Conservation (phyloP, 2,797 vertebrate species). For the Chaetophractus vellerosus region DNA sequence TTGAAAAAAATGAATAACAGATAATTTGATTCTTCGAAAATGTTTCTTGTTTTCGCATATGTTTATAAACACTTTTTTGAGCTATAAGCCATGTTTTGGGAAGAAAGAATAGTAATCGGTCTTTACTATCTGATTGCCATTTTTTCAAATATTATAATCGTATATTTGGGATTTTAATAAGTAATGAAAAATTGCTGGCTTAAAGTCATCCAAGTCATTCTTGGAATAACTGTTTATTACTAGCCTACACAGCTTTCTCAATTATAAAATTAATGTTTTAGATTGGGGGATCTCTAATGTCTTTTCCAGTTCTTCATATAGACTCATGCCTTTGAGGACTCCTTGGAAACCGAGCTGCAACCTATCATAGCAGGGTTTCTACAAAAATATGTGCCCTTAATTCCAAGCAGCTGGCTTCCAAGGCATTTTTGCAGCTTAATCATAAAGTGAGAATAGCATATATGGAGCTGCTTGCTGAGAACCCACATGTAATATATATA, state of each 20-base stretch:
- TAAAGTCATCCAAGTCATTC: constrained; percentile 37
- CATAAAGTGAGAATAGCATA: neutral
- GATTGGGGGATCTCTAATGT: neutral
- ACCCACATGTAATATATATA: too few relatives aligned
- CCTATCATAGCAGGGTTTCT: constrained; percentile 53
- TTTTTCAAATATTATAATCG: constrained; percentile 48
- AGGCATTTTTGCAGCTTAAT: neutral
- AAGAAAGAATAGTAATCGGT: constrained; percentile 3
- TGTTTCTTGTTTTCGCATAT: neutral
- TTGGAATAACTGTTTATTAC: constrained; percentile 3
- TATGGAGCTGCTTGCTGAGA: neutral
- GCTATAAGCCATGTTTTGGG: neutral
- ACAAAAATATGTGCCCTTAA: neutral
- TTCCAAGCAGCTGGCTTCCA: neutral
- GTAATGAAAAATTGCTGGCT: constrained; percentile 50
- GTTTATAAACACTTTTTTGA: constrained; percentile 20
- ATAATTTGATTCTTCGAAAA: constrained; percentile 39
- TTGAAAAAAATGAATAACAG: constrained; percentile 50
- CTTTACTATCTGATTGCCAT: constrained; percentile 18
- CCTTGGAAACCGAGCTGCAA: neutral
- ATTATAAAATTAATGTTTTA: constrained; percentile 47
- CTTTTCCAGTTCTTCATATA: constrained; percentile 32
- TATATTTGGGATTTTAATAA: constrained; percentile 48
- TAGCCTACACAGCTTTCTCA: neutral
- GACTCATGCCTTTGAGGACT: neutral